Percentiles rank a stretch among this genome's conserved stretches.
phyloP scores from a whole-genome alignment of 2,113 vertebrate species.

The Phylloscopus trochilus region DNA sequence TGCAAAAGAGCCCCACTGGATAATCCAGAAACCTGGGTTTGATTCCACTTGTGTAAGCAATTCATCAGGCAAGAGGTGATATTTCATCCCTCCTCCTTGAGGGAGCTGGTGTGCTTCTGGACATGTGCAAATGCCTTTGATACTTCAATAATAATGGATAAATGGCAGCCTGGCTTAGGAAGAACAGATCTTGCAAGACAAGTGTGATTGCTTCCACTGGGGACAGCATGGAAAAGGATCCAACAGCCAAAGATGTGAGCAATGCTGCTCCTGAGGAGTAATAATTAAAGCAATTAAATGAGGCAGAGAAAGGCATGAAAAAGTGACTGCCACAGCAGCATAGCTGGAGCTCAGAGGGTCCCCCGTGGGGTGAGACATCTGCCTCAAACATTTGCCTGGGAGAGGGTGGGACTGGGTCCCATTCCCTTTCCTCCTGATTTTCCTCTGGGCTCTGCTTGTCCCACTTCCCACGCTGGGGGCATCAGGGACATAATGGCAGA shows the following conservation, averaged over 20 bases:
- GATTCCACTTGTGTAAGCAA: constrained; percentile 2
- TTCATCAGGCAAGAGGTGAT: neutral
- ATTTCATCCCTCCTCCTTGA: neutral
- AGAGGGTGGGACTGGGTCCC: neutral
- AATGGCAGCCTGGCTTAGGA: neutral
- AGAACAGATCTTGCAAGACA: neutral
- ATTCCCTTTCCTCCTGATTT: neutral
- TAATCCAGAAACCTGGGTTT: neutral
- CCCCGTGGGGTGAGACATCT: accelerated
- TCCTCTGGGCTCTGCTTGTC: neutral
- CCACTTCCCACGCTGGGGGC: accelerated
- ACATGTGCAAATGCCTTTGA: neutral
- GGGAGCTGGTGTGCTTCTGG: neutral
- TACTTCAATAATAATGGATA: neutral
- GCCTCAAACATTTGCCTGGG: neutral
- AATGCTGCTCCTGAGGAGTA: neutral
- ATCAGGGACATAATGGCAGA: neutral
- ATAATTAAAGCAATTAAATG: neutral
- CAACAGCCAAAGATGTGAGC: neutral
- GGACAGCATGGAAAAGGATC: neutral
- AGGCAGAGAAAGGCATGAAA: neutral
- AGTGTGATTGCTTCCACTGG: neutral
- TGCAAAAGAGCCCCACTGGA: neutral
- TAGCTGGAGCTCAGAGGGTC: neutral
- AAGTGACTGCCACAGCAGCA: neutral